A percentile compares a stretch with the other conserved stretches of the same genome.
Evolutionary conservation across 2,888 invertebrate species (phyloP).

Genomic region (Eurois occulta): DNA sequence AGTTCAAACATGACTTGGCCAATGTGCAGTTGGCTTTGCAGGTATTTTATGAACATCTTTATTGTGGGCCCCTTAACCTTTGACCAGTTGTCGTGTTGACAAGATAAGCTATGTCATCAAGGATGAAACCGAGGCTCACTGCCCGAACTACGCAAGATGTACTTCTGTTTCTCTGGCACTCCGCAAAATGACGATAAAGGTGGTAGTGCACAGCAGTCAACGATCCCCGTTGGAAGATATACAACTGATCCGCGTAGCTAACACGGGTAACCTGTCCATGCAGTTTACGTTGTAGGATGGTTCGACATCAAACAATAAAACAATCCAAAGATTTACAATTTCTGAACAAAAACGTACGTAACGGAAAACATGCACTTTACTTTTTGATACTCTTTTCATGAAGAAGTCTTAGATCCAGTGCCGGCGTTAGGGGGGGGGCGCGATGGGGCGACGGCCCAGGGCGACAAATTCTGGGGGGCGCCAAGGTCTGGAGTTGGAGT

Average conservation of each 20-base stretch:
- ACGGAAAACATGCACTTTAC: not conserved
- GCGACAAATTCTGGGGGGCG: too few relatives aligned
- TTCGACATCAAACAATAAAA: too few relatives aligned
- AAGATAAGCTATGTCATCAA: not conserved
- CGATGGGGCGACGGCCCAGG: too few relatives aligned
- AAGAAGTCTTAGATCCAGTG: too few relatives aligned
- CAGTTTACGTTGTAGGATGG: not conserved
- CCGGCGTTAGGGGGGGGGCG: too few relatives aligned
- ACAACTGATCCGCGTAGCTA: not conserved
- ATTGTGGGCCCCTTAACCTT: too few relatives aligned
- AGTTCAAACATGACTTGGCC: constrained; percentile 89
- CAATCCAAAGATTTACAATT: too few relatives aligned
- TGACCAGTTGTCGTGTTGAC: not conserved
- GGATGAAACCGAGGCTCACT: not conserved
- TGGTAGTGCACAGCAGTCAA: not conserved
- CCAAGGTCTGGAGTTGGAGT: too few relatives aligned
- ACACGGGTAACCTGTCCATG: not conserved
- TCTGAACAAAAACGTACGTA: not conserved
- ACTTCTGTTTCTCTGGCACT: not conserved
- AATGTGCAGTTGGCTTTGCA: constrained; percentile 88
- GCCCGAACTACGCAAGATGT: too few relatives aligned
- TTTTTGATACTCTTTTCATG: too few relatives aligned
- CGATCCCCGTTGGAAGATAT: too few relatives aligned
- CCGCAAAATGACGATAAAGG: not conserved
- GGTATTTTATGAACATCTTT: constrained; percentile 70